Conservation (phyloP, 2,888 invertebrate species). For the Drosophila neotestacea region DNA sequence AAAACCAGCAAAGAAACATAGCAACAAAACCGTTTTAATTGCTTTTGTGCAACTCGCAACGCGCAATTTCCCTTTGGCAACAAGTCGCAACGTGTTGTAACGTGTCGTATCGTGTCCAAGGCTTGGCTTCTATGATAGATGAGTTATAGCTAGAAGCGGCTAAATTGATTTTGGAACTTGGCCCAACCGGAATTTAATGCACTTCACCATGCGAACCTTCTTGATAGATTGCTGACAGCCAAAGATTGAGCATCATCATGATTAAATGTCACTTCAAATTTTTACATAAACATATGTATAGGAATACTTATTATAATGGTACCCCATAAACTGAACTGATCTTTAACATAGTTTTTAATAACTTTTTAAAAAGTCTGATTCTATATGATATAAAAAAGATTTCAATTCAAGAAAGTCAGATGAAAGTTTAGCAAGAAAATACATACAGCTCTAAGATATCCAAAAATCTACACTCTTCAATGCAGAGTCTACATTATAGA, state of each 20-base stretch:
- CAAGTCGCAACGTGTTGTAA: constrained; percentile 8
- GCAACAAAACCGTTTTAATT: constrained; percentile 69
- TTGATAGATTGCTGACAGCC: constrained; percentile 17
- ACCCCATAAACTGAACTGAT: not conserved
- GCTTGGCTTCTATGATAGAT: constrained; percentile 55
- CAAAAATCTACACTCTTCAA: no score
- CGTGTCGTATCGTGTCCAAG: constrained; percentile 12
- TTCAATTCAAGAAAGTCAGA: not conserved
- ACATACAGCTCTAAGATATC: no score
- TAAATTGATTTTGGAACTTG: constrained; percentile 57
- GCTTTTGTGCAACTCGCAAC: constrained; percentile 58
- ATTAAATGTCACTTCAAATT: not conserved
- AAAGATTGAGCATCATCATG: constrained; percentile 4
- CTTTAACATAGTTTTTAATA: not conserved
- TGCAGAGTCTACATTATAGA: no score
- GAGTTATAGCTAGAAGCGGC: constrained; percentile 56
- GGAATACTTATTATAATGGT: not conserved
- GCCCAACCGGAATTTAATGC: constrained; percentile 15
- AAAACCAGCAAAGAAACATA: constrained; percentile 37
- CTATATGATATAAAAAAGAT: not conserved
- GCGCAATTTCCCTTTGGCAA: constrained; percentile 26
- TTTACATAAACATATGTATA: not conserved
- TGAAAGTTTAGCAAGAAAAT: not conserved
- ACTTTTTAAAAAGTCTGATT: not conserved
- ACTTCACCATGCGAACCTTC: constrained; percentile 5